A percentile compares a stretch with the other conserved stretches of the same genome.
These are phyloP conservation scores for Bemisia tabaci DNA, from an alignment of 1,140 invertebrate genomes.

Conservation along the genomic window DNA sequence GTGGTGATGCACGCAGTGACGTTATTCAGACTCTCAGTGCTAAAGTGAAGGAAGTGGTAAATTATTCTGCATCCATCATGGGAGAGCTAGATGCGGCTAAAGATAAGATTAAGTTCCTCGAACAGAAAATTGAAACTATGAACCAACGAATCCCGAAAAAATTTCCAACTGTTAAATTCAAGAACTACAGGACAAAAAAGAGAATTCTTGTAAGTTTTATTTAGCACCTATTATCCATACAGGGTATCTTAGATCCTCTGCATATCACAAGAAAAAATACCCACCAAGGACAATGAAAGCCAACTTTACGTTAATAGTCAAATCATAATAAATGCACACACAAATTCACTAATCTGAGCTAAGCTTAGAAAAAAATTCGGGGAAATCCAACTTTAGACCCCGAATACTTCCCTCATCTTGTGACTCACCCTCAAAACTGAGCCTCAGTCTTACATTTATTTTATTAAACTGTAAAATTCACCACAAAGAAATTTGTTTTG, in stretches of 20 bases:
- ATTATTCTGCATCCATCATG: background rate
- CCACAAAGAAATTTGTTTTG: too few species aligned
- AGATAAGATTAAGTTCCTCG: conserved; percentile 46
- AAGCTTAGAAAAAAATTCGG: too few species aligned
- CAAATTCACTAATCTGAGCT: too few species aligned
- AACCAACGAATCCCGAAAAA: conserved; percentile 61
- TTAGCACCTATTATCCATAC: background rate
- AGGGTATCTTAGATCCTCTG: conserved; percentile 1
- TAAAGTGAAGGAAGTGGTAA: background rate
- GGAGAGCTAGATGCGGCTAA: conserved; percentile 35
- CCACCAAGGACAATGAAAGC: background rate
- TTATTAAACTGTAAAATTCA: too few species aligned
- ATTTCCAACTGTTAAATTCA: conserved; percentile 79
- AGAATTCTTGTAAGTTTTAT: conserved; percentile 60
- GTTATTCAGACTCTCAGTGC: background rate
- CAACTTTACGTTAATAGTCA: background rate
- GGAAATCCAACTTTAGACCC: background rate
- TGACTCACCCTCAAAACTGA: too few species aligned
- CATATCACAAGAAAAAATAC: background rate
- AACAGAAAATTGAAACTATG: conserved; percentile 51
- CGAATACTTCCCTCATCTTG: too few species aligned
- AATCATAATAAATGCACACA: background rate
- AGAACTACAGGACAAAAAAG: conserved; percentile 80
- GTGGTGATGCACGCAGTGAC: background rate
- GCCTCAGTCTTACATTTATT: too few species aligned